These are phyloP conservation scores for Pelagia noctiluca DNA, from an alignment of 30 jellyfish, hydroid and myxozoan genomes.

Conservation along the genomic window DNA sequence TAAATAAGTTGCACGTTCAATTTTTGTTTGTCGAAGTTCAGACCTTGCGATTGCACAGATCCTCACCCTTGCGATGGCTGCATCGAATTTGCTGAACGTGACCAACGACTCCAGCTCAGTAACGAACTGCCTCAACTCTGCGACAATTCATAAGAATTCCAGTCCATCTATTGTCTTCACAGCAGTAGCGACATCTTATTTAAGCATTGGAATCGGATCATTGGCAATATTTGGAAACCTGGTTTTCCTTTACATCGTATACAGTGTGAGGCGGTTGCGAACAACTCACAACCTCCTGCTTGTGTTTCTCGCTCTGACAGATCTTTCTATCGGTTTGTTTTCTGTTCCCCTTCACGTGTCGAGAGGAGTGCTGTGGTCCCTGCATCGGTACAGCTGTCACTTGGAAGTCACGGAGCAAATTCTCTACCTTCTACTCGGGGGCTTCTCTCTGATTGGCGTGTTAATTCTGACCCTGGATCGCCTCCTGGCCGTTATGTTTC, in stretches of 20 bases:
- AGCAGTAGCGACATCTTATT: not conserved
- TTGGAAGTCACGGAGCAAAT: not conserved
- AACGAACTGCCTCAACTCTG: not conserved
- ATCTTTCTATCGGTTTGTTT: not conserved
- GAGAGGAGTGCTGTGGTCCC: not conserved
- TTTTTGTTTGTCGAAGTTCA: too few relatives aligned
- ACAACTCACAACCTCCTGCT: slow-evolving; percentile 21
- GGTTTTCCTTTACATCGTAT: not conserved
- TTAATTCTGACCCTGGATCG: not conserved
- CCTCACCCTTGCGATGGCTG: too few relatives aligned
- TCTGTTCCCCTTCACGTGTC: not conserved
- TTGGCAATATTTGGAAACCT: not conserved
- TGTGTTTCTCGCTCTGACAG: slow-evolving; percentile 30
- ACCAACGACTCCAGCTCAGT: too few relatives aligned
- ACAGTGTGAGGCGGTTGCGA: too few relatives aligned
- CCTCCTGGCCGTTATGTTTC: not conserved
- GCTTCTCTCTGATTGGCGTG: not conserved
- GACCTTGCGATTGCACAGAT: too few relatives aligned
- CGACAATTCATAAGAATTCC: not conserved
- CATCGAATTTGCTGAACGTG: too few relatives aligned
- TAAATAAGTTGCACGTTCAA: too few relatives aligned
- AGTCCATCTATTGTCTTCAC: not conserved
- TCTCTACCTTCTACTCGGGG: not conserved
- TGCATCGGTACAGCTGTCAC: not conserved
- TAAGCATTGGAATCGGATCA: not conserved